Base-by-base conservation (phyloP, 2,797 vertebrate genomes). In the Gobio occitaniae region DNA sequence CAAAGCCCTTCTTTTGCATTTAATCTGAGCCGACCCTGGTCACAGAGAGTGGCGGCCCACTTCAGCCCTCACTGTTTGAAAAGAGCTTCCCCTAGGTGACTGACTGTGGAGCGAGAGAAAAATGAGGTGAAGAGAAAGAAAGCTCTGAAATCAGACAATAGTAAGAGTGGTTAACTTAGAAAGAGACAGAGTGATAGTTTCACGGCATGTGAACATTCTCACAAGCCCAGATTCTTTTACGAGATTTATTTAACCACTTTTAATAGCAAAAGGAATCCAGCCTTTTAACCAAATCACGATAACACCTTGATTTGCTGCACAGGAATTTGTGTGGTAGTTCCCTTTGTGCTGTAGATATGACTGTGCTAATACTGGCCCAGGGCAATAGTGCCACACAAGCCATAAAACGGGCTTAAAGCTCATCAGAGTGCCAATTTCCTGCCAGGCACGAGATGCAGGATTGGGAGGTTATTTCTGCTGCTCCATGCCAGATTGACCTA, bases 1-100 rank as follows among this genome's bases (percentile, higher is more conserved):
- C 90, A 90, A 90, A 90, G 89, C 78, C 88, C 68, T 87, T 86
- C 86, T 91, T 90, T 89, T 87, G 84, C 86, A 80, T 83, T 89
- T 89, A 90, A 90, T 89, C 88, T 90, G 63, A 32, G 66, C 47
- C 63, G 25, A 71, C 66, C 76, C 87, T 80, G 80, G 80, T 83
- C 84, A 78, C 68, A 81, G 83, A 79, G 78, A 82, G 61, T 82
- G 83, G 80, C 72, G 56, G 56, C 80, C 78, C 88, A 65, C 77
- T 88, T 89, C 81, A 77, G 72, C 81, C 84, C 87, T 81, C 54
- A 68, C 7, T 78, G 47, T 85, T 84, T 85, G 68, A 76, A 88
- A 82, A 88, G 86, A 70, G 75, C 74, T 77, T 75, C 83, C 25
- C 44, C 76, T 52, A 84, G 83, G 85, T 79, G 83, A 86, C 84